Evolutionary conservation across 2,113 vertebrate genomes (phyloP), one percentile per base, ranked within the genome.

Genomic region (Struthio camelus): DNA sequence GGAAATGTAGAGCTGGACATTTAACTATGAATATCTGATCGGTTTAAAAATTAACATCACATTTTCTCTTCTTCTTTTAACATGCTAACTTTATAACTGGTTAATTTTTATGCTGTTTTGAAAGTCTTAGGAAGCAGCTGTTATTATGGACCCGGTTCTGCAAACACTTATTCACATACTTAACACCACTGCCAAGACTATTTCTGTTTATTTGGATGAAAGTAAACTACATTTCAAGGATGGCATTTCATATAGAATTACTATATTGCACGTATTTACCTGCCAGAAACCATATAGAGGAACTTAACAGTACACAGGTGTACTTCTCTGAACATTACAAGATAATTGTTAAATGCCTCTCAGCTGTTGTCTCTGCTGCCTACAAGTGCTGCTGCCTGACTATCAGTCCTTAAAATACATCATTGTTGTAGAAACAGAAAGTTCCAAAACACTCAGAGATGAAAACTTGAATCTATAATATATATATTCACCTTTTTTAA

Each of bases 41-140:
- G 28, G 5, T 79, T 91, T 79, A 94, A 85, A 81, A 51, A 83
- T 61, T 70, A 89, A 76, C 44, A 90, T 67, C 34, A 20, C 3
- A 64, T 67, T 94, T 95, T 65, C 28, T 75, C 24, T 22, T 73
- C n/a, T 77, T 94, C 50, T 94, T 81, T 92, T n/a, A 77, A 50
- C 14, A 44, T 58, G 44, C 13, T 36, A 51, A 36, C 92, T 93
- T 85, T 79, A 28, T 58, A 92, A 72, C 22, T 72, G 19, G 25
- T 87, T 77, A 89, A 58, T 87, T 91, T 9, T 42, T 40, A 34
- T 25, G 28, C 36, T 80, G 22, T n/a, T n/a, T 56, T 44, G 42
- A n/a, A 69, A 81, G 38, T 10, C 40, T 58, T 25, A 76, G 25
- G 40, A 46, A 46, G 28, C 36, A 89, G 62, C 22, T 54, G 30